Evolutionary conservation across 2,113 vertebrate species (phyloP), one percentile per base, ranked within the genome.

Genomic region (Ameiurus melas): DNA sequence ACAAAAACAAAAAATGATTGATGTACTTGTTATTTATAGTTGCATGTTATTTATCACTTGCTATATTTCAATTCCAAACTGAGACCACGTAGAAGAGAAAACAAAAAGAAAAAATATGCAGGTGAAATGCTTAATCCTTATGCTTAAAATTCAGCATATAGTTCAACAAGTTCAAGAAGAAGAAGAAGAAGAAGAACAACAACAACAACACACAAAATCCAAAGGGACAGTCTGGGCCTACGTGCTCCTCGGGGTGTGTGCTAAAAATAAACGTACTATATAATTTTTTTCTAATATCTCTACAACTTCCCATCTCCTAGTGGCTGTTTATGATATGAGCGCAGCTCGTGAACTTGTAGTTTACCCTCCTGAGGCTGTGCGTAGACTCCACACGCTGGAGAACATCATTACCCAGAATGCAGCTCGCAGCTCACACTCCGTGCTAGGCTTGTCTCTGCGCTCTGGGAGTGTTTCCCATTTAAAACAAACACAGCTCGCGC

Each of bases 391-490:
- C 27, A 25, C 19, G 5, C 17, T 53, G n/a, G 43, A 78, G 7
- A 51, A 96, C 95, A 91, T 80, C 95, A 90, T 89, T 96, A 95
- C 95, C 96, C 96, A 96, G 75, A 92, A 92, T 9, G 0, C 94
- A 83, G 33, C 16, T 0, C 0, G 62, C 83, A 91, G 17, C 47
- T 10, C 43, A 22, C 60, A 91, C 92, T 93, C 93, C 92, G 57
- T 8, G 93, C 92, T 95, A 94, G 92, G 91, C 93, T 94, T 93
- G 93, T 95, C 78, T 95, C 8, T 83, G 93, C 93, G 93, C 94
- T 94, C 94, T 92, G 94, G 95, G 96, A 96, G 96, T 95, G 95
- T 96, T 96, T 96, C 95, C 94, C 96, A 96, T 96, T 96, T 96
- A 96, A 96, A 96, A 96, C 96, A 96, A 96, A 96, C 95, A 96